Evolutionary conservation across 2,888 invertebrate species (phyloP), one percentile per base, ranked within the genome.

Genomic region (Metalampra italica): DNA sequence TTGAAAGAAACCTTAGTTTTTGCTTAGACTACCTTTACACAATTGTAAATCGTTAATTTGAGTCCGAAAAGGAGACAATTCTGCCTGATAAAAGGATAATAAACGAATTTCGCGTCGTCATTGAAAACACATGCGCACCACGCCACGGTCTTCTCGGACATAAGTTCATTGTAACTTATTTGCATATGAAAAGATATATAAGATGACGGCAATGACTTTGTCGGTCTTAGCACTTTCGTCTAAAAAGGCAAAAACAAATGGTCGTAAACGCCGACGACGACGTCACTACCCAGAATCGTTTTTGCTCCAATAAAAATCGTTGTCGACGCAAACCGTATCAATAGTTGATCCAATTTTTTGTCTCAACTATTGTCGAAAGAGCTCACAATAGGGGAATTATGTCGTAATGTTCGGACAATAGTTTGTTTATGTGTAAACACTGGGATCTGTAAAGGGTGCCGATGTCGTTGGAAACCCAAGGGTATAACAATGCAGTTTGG

Each of bases 111-210:
- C 66, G 69, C 69, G 71, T 64, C 71, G 74, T 78, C 77, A 73
- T 77, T 80, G 71, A 71, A 55, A 70, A 74, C 80, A 79, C 60
- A 69, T 74, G 76, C 69, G 60, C 52, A 60, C 62, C 64, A 65
- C 68, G 70, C 62, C 64, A 65, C 68, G 70, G 76, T 67, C 73
- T 63, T 71, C 71, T 73, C 70, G 71, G 73, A 59, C 76, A 68
- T 60, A 71, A 75, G 82, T 86, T 85, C 85, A 76, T 74, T 79
- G 86, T 78, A 78, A 81, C 82, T 61, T 74, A 85, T 87, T 88
- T 77, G 75, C 85, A 87, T 88, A 76, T 75, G 78, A 85, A 88
- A 83, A 81, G 82, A 71, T 66, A 65, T 62, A 32, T n/a, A n/a
- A n/a, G n/a, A n/a, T 68, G 64, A 73, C 72, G 69, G 58, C 73